These are phyloP conservation scores for Melanophora roralis DNA, from an alignment of 2,888 invertebrate species.

Conservation along the genomic window DNA sequence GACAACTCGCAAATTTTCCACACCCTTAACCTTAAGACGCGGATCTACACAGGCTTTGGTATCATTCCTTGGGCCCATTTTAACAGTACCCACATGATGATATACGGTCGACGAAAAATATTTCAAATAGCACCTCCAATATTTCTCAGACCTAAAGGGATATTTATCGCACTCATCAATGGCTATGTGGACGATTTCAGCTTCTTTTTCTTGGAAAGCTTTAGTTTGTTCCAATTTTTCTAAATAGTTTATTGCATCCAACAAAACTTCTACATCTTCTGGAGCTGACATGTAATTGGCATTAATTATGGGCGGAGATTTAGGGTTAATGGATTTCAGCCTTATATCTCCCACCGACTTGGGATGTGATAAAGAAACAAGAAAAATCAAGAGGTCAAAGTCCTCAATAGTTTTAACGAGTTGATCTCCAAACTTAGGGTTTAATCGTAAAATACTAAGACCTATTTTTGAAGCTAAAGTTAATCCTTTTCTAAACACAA, in stretches of 20 bases:
- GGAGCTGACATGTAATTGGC: conserved; percentile 4
- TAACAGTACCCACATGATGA: conserved; percentile 83
- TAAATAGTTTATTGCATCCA: conserved; percentile 64
- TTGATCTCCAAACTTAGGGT: conserved; percentile 52
- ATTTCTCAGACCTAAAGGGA: conserved; percentile 71
- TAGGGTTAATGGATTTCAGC: neutral
- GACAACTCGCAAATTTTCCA: conserved; percentile 81
- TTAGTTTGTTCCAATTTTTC: conserved; percentile 75
- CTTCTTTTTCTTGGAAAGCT: conserved; percentile 74
- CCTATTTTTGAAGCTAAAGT: conserved; percentile 44
- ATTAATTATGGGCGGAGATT: conserved; percentile 31
- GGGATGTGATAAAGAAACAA: neutral
- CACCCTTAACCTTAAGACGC: conserved; percentile 81
- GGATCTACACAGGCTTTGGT: conserved; percentile 83
- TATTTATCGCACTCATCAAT: conserved; percentile 69
- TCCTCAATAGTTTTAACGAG: conserved; percentile 57
- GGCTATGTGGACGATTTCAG: conserved; percentile 66
- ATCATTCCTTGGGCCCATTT: conserved; percentile 83
- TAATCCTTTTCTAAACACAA: conserved; percentile 64
- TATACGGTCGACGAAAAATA: conserved; percentile 83
- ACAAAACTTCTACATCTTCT: conserved; percentile 3
- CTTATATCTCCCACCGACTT: neutral
- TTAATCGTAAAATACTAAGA: conserved; percentile 56
- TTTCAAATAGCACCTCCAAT: conserved; percentile 84
- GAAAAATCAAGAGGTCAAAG: conserved; percentile 68